Percentiles rank a stretch among this genome's conserved stretches.
phyloP scores from a whole-genome alignment of 2,113 vertebrate species.

The Onychorhynchus coronatus region DNA sequence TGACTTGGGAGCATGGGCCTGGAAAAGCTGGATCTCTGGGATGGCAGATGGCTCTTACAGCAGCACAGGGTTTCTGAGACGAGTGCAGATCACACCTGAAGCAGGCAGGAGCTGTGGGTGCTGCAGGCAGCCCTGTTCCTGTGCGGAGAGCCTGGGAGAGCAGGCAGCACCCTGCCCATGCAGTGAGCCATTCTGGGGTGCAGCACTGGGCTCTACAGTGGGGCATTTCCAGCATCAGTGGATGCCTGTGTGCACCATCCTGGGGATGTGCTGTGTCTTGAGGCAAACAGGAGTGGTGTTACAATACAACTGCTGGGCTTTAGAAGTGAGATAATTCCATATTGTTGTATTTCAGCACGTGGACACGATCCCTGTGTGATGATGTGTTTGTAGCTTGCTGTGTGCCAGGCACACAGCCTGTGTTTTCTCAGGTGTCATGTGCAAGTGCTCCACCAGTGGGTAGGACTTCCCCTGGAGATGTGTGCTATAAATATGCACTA shows the following conservation, averaged over 20 bases:
- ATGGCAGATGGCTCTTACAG: background rate
- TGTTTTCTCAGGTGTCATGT: background rate
- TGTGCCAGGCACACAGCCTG: background rate
- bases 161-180: background rate
- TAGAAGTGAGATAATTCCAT: background rate
- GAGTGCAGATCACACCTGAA: background rate
- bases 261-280: background rate
- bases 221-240: background rate
- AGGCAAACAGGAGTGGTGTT: background rate
- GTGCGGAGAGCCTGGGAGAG: background rate
- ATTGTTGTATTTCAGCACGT: background rate
- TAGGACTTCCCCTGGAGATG: background rate
- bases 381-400: background rate
- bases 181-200: background rate
- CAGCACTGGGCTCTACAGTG: rapidly evolving
- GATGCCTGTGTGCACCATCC: background rate
- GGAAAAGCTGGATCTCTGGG: background rate
- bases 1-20: background rate
- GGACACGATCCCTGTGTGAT: background rate
- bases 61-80: background rate
- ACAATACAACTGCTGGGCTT: background rate
- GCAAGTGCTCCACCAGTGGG: background rate
- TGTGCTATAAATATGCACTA: background rate
- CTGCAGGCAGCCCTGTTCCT: background rate
- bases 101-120: background rate